Evolutionary conservation across 2,888 invertebrate genomes (phyloP), one percentile per base, ranked within the genome.

Genomic region (Notodonta ziczac): DNA sequence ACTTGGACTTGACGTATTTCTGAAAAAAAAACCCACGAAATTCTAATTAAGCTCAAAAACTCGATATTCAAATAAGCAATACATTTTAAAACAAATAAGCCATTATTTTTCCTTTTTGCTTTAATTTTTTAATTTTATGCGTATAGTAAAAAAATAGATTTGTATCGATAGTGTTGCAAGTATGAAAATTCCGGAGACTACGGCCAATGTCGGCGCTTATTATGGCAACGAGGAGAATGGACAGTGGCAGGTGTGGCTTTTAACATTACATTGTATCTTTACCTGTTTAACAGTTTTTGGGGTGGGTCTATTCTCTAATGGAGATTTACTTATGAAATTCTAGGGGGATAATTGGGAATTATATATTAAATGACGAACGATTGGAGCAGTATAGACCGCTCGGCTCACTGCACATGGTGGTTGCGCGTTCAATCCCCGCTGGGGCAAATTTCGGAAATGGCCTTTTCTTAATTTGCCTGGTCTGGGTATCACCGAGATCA

Each of bases 141-240:
- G 81, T 65, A 77, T 71, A 76, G 61, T 70, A 62, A 64, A 62
- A 24, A 24, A 69, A 65, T 65, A 53, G 44, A 46, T 63, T 8
- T 44, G 40, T 32, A 46, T 56, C 51, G 12, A 53, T 5, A 79
- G 82, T 84, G 74, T 77, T 62, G 62, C 80, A 82, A 91, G 74
- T 66, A 93, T 93, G 93, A 93, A 93, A 88, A 93, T 93, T 81
- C 93, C 93, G 12, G 93, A 93, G 83, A 88, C 89, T 0, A 78
- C 88, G 0, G 85, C 91, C 0, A 92, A 90, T 48, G 85, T 91
- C 74, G 92, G 91, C 46, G 90, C 91, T 73, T 93, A 93, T 60
- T 93, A 93, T 73, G 91, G 90, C 74, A 92, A 88, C 32, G 91
- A 93, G 44, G 91, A 91, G 24, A 91, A 88, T 68, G 90, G 90